Percentiles rank a stretch among this genome's conserved stretches.
These are phyloP conservation scores for Myoxocephalus aenaeus DNA, from an alignment of 2,797 vertebrate genomes.

Conservation along the genomic window DNA sequence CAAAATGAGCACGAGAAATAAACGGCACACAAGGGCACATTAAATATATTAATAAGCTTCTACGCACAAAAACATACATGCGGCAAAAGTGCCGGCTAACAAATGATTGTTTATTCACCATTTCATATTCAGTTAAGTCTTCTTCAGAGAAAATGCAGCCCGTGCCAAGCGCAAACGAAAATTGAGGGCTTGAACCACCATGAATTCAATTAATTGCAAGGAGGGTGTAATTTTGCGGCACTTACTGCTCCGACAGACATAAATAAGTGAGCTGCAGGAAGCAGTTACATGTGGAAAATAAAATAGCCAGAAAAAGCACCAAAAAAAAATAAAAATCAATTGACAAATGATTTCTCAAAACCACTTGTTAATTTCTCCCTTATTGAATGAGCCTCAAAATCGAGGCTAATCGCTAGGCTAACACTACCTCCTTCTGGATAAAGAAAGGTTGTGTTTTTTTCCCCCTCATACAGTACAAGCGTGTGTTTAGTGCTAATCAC, in stretches of 20 bases:
- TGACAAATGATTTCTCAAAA: slow-evolving; percentile 63
- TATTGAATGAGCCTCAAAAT: slow-evolving; percentile 44
- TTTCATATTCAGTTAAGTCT: slow-evolving; percentile 44
- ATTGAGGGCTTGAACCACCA: slow-evolving; percentile 41
- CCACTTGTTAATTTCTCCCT: slow-evolving; percentile 46
- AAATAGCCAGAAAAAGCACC: slow-evolving; percentile 12
- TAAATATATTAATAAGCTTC: slow-evolving; percentile 29
- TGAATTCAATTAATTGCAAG: slow-evolving; percentile 71
- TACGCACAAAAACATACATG: slow-evolving; percentile 10
- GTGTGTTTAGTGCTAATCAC: slow-evolving; percentile 54
- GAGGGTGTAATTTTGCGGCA: slow-evolving; percentile 63
- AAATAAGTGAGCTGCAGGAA: slow-evolving; percentile 65
- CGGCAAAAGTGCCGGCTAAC: neutral
- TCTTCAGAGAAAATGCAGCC: slow-evolving; percentile 36
- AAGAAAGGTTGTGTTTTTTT: slow-evolving; percentile 6
- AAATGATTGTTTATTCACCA: slow-evolving; percentile 50
- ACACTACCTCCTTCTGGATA: slow-evolving; percentile 28
- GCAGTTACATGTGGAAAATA: slow-evolving; percentile 46
- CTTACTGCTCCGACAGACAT: slow-evolving; percentile 56
- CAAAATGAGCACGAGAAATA: slow-evolving; percentile 5
- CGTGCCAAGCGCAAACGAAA: slow-evolving; percentile 43
- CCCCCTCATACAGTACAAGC: neutral
- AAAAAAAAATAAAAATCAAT: slow-evolving; percentile 59
- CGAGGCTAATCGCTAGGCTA: slow-evolving; percentile 48
- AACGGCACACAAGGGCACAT: neutral